Evolutionary conservation across 2,888 invertebrate genomes (phyloP), one percentile per base, ranked within the genome.

Genomic region (Hanleya hanleyi): DNA sequence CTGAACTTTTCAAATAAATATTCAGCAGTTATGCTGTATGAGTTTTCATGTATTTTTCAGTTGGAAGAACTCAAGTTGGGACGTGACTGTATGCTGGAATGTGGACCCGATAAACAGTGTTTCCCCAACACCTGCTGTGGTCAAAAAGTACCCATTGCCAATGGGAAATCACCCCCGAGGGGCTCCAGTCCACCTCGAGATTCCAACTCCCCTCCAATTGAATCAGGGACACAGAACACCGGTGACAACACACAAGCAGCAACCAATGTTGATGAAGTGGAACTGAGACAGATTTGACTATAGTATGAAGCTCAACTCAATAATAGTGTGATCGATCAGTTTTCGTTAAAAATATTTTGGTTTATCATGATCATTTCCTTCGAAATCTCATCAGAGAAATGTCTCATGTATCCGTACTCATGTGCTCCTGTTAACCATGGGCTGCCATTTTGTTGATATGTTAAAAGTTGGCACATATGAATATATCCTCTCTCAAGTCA

Each of bases 41-140:
- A n/a, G n/a, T n/a, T n/a, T n/a, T n/a, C n/a, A n/a, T n/a, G n/a
- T 51, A 9, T 67, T 5, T 69, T 74, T 35, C 65, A 64, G 70
- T 29, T 74, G 68, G 81, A 77, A 47, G 77, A 80, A 33, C 32
- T 70, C 18, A 50, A 67, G 36, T 66, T 76, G 4, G 78, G 72
- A 18, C 74, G 81, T 12, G 81, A 82, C 69, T 89, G 89, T 78
- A 81, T 81, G 5, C 68, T 89, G 32, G 87, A 86, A 33, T 89
- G 89, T 81, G 86, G 86, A 1, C 87, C 88, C 9, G 85, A 85
- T 47, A 86, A 85, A 73, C 77, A 70, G 0, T 90, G 90, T 76
- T 81, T 79, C 70, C 70, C 77, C 0, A 85, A 87, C 76, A 89
- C 88, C 0, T 90, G 90, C 74, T 90, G 90, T 75, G 36, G 67